These are phyloP conservation scores for Mus caroli DNA, from an alignment of 2,797 vertebrate species.

Conservation along the genomic window DNA sequence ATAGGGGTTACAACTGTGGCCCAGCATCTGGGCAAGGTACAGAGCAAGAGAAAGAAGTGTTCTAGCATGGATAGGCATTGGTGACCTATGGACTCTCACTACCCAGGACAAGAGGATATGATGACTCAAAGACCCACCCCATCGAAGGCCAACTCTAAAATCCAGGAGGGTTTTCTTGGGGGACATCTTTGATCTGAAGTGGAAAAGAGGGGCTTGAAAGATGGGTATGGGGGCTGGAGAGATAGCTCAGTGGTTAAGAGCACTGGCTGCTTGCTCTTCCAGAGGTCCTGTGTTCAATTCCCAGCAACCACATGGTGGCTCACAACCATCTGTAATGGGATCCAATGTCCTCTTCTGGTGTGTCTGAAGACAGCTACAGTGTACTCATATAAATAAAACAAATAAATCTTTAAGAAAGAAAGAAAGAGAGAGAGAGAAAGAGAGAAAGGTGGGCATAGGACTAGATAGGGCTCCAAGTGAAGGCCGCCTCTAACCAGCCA, in stretches of 20 bases:
- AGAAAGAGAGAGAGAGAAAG: background rate
- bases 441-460: background rate
- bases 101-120: background rate
- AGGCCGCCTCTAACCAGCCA: background rate
- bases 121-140: background rate
- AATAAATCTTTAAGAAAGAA: background rate
- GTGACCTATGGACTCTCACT: background rate
- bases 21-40: background rate
- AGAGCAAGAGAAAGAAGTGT: background rate
- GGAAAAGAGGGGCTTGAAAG: background rate
- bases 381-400: too few species aligned
- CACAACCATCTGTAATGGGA: too few species aligned
- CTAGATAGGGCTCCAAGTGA: background rate
- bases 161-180: fast-evolving
- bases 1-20: background rate
- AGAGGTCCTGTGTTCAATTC: too few species aligned
- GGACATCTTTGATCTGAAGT: background rate
- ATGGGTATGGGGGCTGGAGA: background rate
- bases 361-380: too few species aligned
- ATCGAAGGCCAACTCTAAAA: background rate
- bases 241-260: too few species aligned
- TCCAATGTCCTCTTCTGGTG: too few species aligned
- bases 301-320: too few species aligned
- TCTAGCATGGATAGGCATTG: too few species aligned
- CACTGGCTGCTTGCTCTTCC: too few species aligned